Conservation (phyloP, 2,797 vertebrate species). For the Crocidura indochinensis region DNA sequence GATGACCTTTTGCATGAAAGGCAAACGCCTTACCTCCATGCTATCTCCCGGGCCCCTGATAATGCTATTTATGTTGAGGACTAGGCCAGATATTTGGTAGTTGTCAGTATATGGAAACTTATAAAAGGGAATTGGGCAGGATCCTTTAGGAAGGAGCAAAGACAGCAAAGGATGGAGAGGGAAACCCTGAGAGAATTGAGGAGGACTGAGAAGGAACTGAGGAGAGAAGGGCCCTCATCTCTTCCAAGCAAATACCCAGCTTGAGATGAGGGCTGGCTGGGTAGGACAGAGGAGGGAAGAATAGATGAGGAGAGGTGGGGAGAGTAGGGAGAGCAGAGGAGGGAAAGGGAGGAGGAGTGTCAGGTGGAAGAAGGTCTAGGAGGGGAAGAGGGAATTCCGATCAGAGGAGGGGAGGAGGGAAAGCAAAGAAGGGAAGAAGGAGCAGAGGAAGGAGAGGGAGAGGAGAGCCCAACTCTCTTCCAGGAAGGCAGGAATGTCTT, state of each 20-base stretch:
- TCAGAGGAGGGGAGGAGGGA: no score
- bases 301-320: no score
- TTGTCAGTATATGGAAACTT: neutral
- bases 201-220: neutral
- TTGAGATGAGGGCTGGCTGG: neutral
- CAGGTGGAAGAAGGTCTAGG: no score
- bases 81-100: neutral
- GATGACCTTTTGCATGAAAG: no score
- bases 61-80: neutral
- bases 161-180: neutral
- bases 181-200: neutral
- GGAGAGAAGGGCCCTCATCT: no score
- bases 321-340: no score
- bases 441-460: neutral
- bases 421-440: neutral
- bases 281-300: rapidly evolving
- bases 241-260: neutral
- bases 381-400: no score
- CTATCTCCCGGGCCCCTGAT: no score
- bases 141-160: neutral
- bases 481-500: neutral
- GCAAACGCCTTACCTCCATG: no score
- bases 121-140: neutral
- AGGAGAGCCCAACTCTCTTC: neutral
- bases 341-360: no score